Conservation (phyloP, 2,888 invertebrate species). For the Drosophila koepferae region DNA sequence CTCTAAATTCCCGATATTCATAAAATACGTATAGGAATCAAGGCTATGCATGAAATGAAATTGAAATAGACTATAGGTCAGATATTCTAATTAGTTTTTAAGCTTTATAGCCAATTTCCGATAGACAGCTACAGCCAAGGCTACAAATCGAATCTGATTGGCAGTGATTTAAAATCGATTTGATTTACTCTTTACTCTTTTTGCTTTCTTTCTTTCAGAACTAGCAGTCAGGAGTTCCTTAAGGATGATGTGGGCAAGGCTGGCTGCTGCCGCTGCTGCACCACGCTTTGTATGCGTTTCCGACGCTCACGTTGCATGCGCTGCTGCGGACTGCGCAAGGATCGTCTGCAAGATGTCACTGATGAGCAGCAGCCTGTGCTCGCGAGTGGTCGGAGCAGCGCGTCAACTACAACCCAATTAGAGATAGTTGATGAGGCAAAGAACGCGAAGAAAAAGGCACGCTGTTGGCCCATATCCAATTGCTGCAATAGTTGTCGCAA, state of each 20-base stretch:
- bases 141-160: not conserved
- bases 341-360: conserved; percentile 58
- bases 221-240: conserved; percentile 83
- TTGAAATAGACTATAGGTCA: not conserved
- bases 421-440: conserved; percentile 81
- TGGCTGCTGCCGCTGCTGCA: conserved; percentile 82
- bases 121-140: not conserved
- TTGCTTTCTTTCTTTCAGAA: conserved; percentile 52
- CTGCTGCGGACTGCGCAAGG: conserved; percentile 75
- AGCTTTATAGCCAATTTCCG: not conserved
- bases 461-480: conserved; percentile 83
- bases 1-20: not conserved
- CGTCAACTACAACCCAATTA: conserved; percentile 70
- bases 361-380: conserved; percentile 78
- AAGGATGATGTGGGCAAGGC: conserved; percentile 66
- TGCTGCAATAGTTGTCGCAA: conserved; percentile 84
- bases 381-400: conserved; percentile 77
- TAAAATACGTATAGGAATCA: not conserved
- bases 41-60: not conserved
- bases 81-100: not conserved
- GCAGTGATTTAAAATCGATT: not conserved
- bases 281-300: conserved; percentile 84
- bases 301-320: conserved; percentile 83
- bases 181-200: not conserved
- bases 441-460: conserved; percentile 59